Conservation (phyloP, 2,797 vertebrate genomes). For the Cirrhinus molitorella region DNA sequence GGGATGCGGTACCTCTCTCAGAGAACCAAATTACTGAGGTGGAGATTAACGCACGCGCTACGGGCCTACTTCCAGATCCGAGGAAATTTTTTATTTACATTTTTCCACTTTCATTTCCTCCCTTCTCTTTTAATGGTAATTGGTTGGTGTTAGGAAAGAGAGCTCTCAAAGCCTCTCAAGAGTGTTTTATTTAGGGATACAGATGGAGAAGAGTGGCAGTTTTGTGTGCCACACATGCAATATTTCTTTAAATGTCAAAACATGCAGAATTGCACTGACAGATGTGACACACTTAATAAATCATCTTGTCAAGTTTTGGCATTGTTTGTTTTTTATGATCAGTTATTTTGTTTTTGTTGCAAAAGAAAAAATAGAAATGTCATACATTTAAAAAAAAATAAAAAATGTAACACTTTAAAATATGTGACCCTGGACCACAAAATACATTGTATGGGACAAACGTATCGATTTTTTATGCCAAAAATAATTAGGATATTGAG, state of each 20-base stretch:
- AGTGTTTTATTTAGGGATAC: slow-evolving; percentile 44
- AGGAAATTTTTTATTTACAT: slow-evolving; percentile 94
- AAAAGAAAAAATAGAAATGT: no score
- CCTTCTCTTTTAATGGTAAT: slow-evolving; percentile 79
- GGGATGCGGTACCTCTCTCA: slow-evolving; percentile 98
- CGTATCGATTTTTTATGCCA: no score
- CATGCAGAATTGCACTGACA: background rate
- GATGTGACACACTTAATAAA: background rate
- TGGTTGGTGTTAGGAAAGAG: slow-evolving; percentile 65
- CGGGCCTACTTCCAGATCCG: slow-evolving; percentile 93
- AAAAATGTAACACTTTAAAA: no score
- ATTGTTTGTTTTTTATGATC: background rate
- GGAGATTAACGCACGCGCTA: slow-evolving; percentile 98
- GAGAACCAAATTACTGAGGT: slow-evolving; percentile 99
- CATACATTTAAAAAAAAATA: no score
- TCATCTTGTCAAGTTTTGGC: background rate
- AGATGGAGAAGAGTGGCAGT: slow-evolving; percentile 33
- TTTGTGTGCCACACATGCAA: slow-evolving; percentile 28
- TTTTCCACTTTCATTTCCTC: slow-evolving; percentile 93
- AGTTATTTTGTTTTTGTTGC: background rate
- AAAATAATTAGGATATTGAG: no score
- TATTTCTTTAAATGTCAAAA: slow-evolving; percentile 2
- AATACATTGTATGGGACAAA: no score
- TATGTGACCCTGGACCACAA: no score
- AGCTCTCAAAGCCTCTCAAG: slow-evolving; percentile 46